A percentile compares a stretch with the other conserved stretches of the same genome.
These are phyloP conservation scores for Nannospalax galili DNA, from an alignment of 2,113 vertebrate species.

Conservation along the genomic window DNA sequence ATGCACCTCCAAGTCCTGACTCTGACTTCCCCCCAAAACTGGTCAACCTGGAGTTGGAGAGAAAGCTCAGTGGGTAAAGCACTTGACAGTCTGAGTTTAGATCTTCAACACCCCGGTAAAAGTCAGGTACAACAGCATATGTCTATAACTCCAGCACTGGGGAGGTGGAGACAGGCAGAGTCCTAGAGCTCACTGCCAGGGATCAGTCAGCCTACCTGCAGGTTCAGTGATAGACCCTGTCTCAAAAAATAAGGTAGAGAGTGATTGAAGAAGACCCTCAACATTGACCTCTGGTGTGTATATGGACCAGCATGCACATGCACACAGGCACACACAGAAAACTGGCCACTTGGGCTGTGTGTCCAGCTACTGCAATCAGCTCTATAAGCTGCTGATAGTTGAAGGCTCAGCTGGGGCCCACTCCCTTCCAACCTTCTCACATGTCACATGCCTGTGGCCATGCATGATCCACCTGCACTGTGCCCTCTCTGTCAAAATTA, in stretches of 20 bases:
- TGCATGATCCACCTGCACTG: not conserved
- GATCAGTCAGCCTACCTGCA: not conserved
- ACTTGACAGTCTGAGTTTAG: not conserved
- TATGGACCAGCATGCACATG: not conserved
- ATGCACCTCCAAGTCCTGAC: no score
- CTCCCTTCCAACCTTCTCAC: not conserved
- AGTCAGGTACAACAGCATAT: not conserved
- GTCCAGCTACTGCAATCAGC: no score
- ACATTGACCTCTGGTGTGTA: not conserved
- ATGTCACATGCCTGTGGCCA: not conserved
- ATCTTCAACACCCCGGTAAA: not conserved
- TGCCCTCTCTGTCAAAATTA: not conserved
- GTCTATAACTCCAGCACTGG: not conserved
- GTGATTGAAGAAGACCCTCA: not conserved
- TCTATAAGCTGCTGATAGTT: not conserved
- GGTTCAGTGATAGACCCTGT: not conserved
- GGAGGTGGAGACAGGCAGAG: not conserved
- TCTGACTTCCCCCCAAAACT: not conserved
- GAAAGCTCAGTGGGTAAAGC: not conserved
- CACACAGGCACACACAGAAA: not conserved
- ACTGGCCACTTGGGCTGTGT: not conserved
- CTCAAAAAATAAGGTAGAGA: not conserved
- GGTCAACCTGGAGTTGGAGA: rapidly evolving
- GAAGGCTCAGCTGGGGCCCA: not conserved
- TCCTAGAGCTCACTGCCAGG: no score